Conservation (phyloP, 2,797 vertebrate species). For the Holocentrus rufus region DNA sequence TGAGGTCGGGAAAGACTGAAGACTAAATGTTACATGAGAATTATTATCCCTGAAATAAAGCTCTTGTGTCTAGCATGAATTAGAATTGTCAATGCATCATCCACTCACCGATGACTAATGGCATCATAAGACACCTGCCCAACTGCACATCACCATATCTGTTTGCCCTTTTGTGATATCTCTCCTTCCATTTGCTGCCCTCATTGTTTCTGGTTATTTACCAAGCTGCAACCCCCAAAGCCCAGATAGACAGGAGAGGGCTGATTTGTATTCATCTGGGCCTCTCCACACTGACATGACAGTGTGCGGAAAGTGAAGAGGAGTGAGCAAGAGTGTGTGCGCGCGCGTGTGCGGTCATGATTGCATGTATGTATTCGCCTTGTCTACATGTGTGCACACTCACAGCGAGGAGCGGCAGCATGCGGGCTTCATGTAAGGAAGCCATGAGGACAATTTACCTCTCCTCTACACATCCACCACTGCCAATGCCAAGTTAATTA, state of each 20-base stretch:
- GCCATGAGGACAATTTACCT: constrained; percentile 49
- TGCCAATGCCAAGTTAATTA: constrained; percentile 70
- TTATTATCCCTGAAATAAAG: constrained; percentile 36
- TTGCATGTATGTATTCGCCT: constrained; percentile 27
- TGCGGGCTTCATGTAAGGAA: constrained; percentile 34
- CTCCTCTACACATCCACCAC: constrained; percentile 46
- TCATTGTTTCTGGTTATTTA: constrained; percentile 74
- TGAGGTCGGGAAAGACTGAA: constrained; percentile 10
- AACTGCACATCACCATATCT: constrained; percentile 56
- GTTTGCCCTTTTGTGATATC: constrained; percentile 47
- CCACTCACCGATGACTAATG: constrained; percentile 54
- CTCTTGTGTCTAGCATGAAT: constrained; percentile 31
- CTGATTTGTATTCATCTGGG: constrained; percentile 77
- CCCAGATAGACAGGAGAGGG: constrained; percentile 55
- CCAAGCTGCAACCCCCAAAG: constrained; percentile 63
- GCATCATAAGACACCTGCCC: constrained; percentile 52
- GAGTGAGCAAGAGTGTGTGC: constrained; percentile 31
- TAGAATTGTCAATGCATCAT: constrained; percentile 39
- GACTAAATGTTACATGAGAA: constrained; percentile 44
- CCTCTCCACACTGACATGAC: constrained; percentile 41
- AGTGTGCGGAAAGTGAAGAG: constrained; percentile 43
- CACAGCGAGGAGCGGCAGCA: too few species aligned
- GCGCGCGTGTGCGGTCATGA: constrained; percentile 23
- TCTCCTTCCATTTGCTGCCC: constrained; percentile 53
- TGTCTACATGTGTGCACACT: not conserved